phyloP scores from a whole-genome alignment of 2,113 vertebrate genomes.

The Triplophysa tibetana region DNA sequence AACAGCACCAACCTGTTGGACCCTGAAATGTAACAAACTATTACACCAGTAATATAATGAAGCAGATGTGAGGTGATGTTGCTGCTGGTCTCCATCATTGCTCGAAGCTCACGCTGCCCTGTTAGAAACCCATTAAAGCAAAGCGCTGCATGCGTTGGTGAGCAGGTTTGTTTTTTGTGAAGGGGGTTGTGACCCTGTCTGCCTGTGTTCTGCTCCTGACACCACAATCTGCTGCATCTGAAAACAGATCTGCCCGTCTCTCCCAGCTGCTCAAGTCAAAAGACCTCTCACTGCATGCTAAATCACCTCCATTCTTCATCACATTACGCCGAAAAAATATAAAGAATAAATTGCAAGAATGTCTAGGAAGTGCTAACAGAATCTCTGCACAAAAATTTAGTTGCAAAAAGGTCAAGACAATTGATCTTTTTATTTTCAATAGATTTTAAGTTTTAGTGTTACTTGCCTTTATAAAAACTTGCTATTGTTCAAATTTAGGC shows the following conservation, averaged over 20 bases:
- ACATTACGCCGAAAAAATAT: background rate
- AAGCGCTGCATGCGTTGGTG: background rate
- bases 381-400: background rate
- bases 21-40: too few relatives aligned
- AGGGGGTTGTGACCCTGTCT: constrained; percentile 30
- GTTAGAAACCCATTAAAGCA: background rate
- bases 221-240: constrained; percentile 44
- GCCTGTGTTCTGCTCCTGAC: constrained; percentile 36
- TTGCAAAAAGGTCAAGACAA: background rate
- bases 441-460: too few relatives aligned
- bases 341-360: background rate
- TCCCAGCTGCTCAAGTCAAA: constrained; percentile 37
- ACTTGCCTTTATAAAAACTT: too few relatives aligned
- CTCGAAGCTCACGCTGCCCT: background rate
- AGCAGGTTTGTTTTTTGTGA: constrained; percentile 2
- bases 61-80: too few relatives aligned
- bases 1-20: background rate
- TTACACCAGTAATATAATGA: too few relatives aligned
- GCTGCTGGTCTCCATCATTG: background rate
- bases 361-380: background rate
- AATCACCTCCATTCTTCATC: constrained; percentile 28
- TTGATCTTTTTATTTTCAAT: too few relatives aligned
- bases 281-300: constrained; percentile 16
- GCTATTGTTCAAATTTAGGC: too few relatives aligned
- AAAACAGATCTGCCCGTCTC: constrained; percentile 47